A percentile compares a stretch with the other conserved stretches of the same genome.
phyloP scores from a whole-genome alignment of 2,888 invertebrate species.

The Thelaira solivaga region DNA sequence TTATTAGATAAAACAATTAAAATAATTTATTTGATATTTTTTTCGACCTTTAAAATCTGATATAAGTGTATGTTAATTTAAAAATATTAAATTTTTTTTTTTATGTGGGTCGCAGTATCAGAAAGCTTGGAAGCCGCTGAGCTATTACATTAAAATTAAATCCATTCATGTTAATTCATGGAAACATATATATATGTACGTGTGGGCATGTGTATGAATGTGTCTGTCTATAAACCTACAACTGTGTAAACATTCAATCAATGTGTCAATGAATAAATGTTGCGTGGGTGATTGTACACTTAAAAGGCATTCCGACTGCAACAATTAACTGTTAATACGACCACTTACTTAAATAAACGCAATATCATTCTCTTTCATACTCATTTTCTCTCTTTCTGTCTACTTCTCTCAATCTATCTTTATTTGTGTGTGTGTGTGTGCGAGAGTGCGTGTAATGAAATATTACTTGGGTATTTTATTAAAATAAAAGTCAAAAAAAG shows the following conservation, averaged over 20 bases:
- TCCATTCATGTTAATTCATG: neutral
- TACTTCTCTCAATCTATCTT: too few relatives aligned
- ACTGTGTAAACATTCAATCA: neutral
- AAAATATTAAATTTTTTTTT: too few relatives aligned
- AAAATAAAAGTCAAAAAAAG: neutral
- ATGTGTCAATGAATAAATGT: slow-evolving; percentile 66
- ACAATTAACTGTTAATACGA: slow-evolving; percentile 16
- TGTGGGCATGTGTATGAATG: neutral
- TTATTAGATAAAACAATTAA: too few relatives aligned
- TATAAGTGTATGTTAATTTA: too few relatives aligned
- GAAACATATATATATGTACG: neutral
- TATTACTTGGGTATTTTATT: neutral
- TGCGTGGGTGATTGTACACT: slow-evolving; percentile 20
- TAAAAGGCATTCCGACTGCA: slow-evolving; percentile 37
- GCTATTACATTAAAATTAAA: neutral
- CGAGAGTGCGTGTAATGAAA: too few relatives aligned
- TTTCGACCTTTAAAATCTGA: too few relatives aligned
- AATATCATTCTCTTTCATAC: too few relatives aligned
- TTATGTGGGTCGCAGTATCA: too few relatives aligned
- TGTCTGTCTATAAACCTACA: too few relatives aligned
- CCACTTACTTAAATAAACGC: neutral
- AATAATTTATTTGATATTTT: too few relatives aligned
- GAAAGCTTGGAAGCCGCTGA: too few relatives aligned
- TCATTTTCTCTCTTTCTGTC: neutral
- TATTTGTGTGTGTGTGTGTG: too few relatives aligned